A percentile compares a stretch with the other conserved stretches of the same genome.
These are phyloP conservation scores for Clusia tigrina DNA, from an alignment of 2,888 invertebrate genomes.

Conservation along the genomic window DNA sequence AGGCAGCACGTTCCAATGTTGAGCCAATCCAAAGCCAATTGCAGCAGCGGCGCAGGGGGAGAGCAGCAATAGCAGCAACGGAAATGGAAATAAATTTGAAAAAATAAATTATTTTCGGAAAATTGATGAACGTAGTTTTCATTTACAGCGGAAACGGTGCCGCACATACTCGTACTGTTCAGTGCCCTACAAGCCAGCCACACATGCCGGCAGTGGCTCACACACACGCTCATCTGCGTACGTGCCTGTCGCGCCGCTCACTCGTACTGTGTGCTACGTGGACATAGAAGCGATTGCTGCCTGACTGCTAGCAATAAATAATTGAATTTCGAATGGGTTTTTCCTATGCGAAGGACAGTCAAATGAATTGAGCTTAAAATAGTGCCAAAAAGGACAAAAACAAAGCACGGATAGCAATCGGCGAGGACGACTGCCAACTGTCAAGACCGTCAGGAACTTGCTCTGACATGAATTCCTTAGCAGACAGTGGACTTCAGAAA, in stretches of 20 bases:
- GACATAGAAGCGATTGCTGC: neutral
- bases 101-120: slow-evolving; percentile 30
- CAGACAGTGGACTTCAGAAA: neutral
- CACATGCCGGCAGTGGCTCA: too few relatives aligned
- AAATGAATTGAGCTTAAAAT: slow-evolving; percentile 1
- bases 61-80: neutral
- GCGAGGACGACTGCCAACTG: neutral
- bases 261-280: too few relatives aligned
- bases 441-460: too few relatives aligned
- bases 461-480: too few relatives aligned
- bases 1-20: too few relatives aligned
- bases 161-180: neutral
- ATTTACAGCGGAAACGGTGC: neutral
- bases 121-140: slow-evolving; percentile 17
- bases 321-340: slow-evolving; percentile 5
- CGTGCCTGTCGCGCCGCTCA: too few relatives aligned
- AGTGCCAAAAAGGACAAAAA: neutral
- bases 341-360: neutral
- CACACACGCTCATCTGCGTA: too few relatives aligned
- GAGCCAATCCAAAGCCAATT: too few relatives aligned
- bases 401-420: neutral
- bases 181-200: too few relatives aligned
- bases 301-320: neutral
- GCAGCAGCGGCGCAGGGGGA: too few relatives aligned
- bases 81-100: slow-evolving; percentile 17